A percentile compares a stretch with the other conserved stretches of the same genome.
phyloP scores from a whole-genome alignment of 1,140 invertebrate genomes.

The Berghia stephanieae region DNA sequence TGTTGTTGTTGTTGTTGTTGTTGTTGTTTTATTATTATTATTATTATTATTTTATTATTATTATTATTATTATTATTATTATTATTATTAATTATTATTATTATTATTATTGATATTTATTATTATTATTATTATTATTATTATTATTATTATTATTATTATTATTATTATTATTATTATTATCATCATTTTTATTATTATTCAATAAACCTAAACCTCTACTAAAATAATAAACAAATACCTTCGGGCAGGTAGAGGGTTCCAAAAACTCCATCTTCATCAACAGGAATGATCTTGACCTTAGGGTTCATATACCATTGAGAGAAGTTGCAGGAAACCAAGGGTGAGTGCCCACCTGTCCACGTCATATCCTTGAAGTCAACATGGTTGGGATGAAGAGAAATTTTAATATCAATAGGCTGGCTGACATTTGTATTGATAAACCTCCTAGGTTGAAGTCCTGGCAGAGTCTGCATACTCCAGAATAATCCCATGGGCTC shows the following conservation, averaged over 20 bases:
- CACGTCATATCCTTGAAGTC: background rate
- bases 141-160: no score
- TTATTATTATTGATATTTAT: no score
- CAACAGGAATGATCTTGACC: background rate
- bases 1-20: no score
- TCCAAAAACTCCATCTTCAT: constrained; percentile 16
- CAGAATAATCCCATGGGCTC: constrained; percentile 19
- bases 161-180: no score
- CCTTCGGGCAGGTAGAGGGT: background rate
- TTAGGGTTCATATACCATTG: background rate
- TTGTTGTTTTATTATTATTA: no score
- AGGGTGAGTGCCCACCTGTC: background rate
- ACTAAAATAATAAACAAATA: no score
- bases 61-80: no score
- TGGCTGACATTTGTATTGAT: constrained; percentile 13
- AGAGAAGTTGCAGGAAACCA: background rate
- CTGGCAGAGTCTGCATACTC: background rate
- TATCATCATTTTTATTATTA: no score
- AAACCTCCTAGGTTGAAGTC: constrained; percentile 1
- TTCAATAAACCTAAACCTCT: no score
- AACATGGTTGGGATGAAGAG: background rate
- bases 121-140: no score
- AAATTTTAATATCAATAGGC: constrained; percentile 4
- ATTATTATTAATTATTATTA: no score
- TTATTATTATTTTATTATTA: no score